Evolutionary conservation across 2,113 vertebrate species (phyloP).

Genomic region (Piaya cayana): DNA sequence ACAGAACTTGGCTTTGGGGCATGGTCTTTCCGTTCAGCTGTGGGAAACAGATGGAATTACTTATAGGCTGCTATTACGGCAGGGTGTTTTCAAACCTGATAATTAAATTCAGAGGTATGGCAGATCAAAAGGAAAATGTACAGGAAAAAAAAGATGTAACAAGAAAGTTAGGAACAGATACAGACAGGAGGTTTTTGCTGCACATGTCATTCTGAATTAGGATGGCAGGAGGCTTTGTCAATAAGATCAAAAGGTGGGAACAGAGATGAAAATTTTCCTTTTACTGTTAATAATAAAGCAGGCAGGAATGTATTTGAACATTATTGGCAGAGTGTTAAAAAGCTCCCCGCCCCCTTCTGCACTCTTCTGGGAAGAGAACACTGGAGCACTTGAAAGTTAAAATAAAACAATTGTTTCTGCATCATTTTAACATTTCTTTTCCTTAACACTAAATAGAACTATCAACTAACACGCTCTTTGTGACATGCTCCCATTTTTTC

Average conservation of each 20-base stretch:
- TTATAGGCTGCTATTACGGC: neutral
- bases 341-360: neutral
- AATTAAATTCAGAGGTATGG: slow-evolving; percentile 35
- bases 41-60: neutral
- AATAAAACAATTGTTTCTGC: neutral
- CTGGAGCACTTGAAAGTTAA: neutral
- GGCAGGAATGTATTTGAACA: neutral
- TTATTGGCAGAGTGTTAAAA: neutral
- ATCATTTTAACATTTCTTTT: neutral
- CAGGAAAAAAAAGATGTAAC: slow-evolving; percentile 32
- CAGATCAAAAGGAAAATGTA: slow-evolving; percentile 51
- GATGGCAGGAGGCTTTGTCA: slow-evolving; percentile 29
- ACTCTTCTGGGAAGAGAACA: neutral
- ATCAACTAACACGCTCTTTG: neutral
- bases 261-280: slow-evolving; percentile 22
- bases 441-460: neutral
- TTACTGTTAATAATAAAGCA: slow-evolving; percentile 11
- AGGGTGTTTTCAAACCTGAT: slow-evolving; percentile 1
- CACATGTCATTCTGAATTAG: slow-evolving; percentile 28
- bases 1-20: neutral
- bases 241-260: slow-evolving; percentile 34
- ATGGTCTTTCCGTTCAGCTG: neutral
- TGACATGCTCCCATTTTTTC: neutral
- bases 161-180: slow-evolving; percentile 26
- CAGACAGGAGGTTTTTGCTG: slow-evolving; percentile 16